phyloP scores from a whole-genome alignment of 2,113 vertebrate species.

The Sprattus sprattus region DNA sequence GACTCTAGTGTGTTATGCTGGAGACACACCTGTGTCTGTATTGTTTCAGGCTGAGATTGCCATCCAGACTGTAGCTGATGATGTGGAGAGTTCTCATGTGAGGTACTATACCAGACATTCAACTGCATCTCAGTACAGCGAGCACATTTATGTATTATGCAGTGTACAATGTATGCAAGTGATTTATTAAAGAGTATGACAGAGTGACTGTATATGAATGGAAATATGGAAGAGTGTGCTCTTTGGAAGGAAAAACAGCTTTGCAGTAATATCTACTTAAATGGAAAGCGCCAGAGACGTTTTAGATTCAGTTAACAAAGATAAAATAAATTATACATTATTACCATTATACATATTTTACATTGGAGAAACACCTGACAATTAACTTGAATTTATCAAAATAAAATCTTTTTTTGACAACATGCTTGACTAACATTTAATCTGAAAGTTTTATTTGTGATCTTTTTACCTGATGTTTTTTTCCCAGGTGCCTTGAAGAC shows the following conservation, averaged over 20 bases:
- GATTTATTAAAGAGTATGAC: neutral
- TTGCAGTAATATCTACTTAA: neutral
- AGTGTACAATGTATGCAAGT: neutral
- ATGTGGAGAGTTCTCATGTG: neutral
- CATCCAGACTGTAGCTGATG: neutral
- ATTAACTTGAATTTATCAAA: neutral
- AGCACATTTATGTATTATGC: neutral
- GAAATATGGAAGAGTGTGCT: neutral
- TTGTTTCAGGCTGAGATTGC: neutral
- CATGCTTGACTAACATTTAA: too few species aligned
- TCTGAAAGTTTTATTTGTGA: neutral
- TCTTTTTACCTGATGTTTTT: neutral
- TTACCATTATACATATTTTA: too few species aligned
- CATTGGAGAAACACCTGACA: too few species aligned
- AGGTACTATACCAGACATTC: neutral
- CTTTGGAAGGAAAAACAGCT: neutral
- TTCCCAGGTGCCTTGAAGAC: constrained; percentile 56
- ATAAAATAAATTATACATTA: too few species aligned
- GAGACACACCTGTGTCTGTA: neutral
- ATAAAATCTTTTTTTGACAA: neutral
- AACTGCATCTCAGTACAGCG: neutral
- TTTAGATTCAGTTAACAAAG: neutral
- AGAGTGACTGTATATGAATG: neutral
- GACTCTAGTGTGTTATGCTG: neutral
- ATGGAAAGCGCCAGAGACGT: neutral